Conservation (phyloP, 2,797 vertebrate genomes). For the Platalea minor region DNA sequence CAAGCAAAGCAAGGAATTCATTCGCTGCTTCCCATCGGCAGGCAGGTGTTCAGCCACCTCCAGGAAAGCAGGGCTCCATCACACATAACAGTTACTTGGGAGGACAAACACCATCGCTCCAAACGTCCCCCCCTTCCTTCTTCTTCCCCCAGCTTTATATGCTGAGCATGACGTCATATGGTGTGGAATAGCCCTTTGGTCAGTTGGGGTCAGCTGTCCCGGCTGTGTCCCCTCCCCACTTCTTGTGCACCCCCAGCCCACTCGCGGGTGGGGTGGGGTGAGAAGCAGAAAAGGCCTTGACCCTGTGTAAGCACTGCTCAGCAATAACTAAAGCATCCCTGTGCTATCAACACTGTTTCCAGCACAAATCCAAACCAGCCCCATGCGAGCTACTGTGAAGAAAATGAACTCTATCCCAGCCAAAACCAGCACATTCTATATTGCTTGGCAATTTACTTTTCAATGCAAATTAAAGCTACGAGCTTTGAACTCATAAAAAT, state of each 20-base stretch:
- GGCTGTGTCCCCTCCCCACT: background rate
- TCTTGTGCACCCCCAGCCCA: background rate
- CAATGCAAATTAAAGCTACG: background rate
- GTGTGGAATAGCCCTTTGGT: background rate
- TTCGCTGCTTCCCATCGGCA: background rate
- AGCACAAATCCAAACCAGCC: background rate
- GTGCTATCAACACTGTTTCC: background rate
- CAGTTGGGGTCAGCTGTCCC: background rate
- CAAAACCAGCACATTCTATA: background rate
- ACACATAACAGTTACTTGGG: accelerated
- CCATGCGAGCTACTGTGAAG: background rate
- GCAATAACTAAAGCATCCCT: no score
- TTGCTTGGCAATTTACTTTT: background rate
- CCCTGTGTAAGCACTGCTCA: background rate
- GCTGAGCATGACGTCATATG: background rate
- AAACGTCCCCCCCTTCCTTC: background rate
- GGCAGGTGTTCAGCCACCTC: background rate
- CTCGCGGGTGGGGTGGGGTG: background rate
- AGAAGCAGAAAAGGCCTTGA: background rate
- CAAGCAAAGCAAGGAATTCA: background rate
- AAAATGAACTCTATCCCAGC: background rate
- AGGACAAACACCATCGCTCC: background rate
- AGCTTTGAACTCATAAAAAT: background rate
- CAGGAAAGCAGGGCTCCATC: background rate
- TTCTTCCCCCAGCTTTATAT: background rate